Base-by-base conservation (phyloP, 2,888 invertebrate species). In the Drosophila koepferae region DNA sequence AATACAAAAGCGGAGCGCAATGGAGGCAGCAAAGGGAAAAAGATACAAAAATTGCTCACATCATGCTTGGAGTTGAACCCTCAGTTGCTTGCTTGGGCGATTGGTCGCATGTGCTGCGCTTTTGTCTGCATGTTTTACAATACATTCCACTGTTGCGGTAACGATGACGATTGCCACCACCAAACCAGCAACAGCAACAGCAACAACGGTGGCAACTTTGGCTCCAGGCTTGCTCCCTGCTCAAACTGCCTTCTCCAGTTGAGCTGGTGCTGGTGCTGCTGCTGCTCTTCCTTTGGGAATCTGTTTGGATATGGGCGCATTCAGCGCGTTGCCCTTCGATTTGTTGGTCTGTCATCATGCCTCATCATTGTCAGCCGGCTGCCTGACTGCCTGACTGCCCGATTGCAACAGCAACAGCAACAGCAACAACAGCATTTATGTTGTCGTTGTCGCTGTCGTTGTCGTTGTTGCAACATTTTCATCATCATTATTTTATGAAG, bases 311-410 rank as follows among this genome's bases (percentile, higher is more conserved):
- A 77, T 81, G 82, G 78, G 71, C 66, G 59, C 79, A 78, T 78
- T 78, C 63, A 63, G 65, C 73, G 77, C 71, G 67, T 66, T 86
- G 67, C 77, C 85, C 86, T 89, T 87, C 87, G 82, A 81, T 90
- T 85, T 90, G 89, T 89, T 77, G 81, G 89, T 86, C 90, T 90
- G 89, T 89, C 90, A 90, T 86, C 90, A 83, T 91, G 89, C 91
- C 91, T 89, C 88, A 91, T 89, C 88, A 90, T 91, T 90, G 85
- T 88, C 85, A 88, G 86, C 63, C 85, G 74, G 78, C 67, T 72
- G 70, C 18, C 62, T 49, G 63, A 23, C 38, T 56, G 46, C 60
- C 28, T 44, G 38, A 54, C 56, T 51, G 48, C 60, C 31, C 49
- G 38, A 54, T 49, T 51, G 36, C 38, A 38, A 38, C 38, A 41